Base-by-base conservation (phyloP, 2,113 vertebrate species). In the Atractosteus spatula region DNA sequence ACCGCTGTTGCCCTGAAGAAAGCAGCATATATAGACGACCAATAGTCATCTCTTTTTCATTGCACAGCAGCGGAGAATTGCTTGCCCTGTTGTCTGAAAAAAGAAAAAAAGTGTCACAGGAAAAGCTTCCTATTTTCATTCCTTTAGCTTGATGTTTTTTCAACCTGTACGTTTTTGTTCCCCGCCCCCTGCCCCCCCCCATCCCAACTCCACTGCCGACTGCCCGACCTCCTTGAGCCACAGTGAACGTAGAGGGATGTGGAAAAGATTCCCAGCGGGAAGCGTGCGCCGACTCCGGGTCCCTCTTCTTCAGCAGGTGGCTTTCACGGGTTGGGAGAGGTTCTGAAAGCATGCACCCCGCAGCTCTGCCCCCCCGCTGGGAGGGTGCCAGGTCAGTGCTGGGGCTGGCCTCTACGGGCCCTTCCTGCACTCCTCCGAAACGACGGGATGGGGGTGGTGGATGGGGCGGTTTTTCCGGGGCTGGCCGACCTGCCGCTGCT, bases 1-100 rank as follows among this genome's bases (percentile, higher is more conserved):
- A 89, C 83, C 82, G 89, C 91, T 90, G 81, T 93, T 88, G 92
- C 89, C 89, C 90, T 91, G 89, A 89, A 92, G 83, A 90, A 90
- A 94, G 92, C 93, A 93, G 93, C 93, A 92, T 89, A 90, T 89
- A 89, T 80, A 85, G 87, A 66, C 55, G 65, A 13, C 54, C 54
- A 47, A 55, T 43, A 73, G 71, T 73, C 63, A 51, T 51, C 63
- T 41, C 29, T 45, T 44, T 73, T 45, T 55, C 17, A 41, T 61
- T 67, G 8, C 59, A 43, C 59, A 66, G 43, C 51, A 45, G 62
- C 62, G 7, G n/a, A 11, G 10, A 11, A 41, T 3, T 41, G 13
- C 29, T 29, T 12, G 17, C 5, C 17, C 6, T 65, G 57, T 13
- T 3, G 57, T 13, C 10, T 65, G 4, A 59, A 59, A 66, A 73